Conservation (phyloP, 2,888 invertebrate genomes). For the Folsomia candida region DNA sequence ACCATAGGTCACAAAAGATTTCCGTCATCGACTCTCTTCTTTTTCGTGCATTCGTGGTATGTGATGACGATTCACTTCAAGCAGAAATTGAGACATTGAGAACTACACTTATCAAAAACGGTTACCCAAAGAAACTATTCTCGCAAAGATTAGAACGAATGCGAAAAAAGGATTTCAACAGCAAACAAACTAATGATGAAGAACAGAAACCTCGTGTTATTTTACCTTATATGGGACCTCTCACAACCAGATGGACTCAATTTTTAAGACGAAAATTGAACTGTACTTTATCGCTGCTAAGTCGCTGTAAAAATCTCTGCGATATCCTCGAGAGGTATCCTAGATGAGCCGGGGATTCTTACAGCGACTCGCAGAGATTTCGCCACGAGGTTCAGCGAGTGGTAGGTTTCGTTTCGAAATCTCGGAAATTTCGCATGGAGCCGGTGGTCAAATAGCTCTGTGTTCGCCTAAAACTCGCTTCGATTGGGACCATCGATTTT, state of each 20-base stretch:
- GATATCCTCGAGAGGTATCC: too few species aligned
- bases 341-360: too few species aligned
- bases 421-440: too few species aligned
- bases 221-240: not conserved
- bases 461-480: too few species aligned
- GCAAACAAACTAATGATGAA: not conserved
- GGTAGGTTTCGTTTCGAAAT: too few species aligned
- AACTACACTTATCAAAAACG: not conserved
- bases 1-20: constrained; percentile 13
- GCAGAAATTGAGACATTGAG: not conserved
- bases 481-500: too few species aligned
- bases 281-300: too few species aligned
- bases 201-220: not conserved
- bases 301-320: too few species aligned
- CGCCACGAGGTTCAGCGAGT: too few species aligned
- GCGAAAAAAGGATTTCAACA: not conserved
- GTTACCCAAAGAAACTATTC: constrained; percentile 15
- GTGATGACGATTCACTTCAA: not conserved
- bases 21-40: constrained; percentile 19
- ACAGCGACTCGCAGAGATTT: too few species aligned
- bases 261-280: not conserved
- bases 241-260: not conserved
- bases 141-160: too few species aligned
- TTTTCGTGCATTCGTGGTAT: constrained; percentile 11
- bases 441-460: too few species aligned